Evolutionary conservation across 1,140 invertebrate genomes (phyloP).

Genomic region (Pollicipes pollicipes): DNA sequence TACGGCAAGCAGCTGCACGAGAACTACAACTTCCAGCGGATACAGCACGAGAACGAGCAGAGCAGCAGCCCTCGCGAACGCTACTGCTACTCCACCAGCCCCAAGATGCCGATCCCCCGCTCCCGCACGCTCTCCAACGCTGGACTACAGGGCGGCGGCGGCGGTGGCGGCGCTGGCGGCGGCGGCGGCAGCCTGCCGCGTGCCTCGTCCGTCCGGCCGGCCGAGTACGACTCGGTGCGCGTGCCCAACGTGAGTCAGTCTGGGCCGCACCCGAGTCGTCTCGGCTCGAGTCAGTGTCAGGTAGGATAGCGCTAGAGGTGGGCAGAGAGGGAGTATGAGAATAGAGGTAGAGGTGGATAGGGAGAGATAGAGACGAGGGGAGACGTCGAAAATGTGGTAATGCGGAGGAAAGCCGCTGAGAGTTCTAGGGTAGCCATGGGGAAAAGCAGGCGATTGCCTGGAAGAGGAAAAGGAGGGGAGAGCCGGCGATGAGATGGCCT

Average conservation of each 20-base stretch:
- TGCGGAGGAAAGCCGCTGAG: too few relatives aligned
- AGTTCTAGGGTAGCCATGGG: too few relatives aligned
- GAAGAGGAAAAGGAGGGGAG: too few relatives aligned
- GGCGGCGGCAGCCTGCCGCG: neutral
- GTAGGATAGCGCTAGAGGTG: neutral
- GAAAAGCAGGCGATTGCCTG: too few relatives aligned
- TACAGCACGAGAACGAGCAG: conserved; percentile 33
- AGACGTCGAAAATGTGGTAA: too few relatives aligned
- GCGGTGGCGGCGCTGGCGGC: too few relatives aligned
- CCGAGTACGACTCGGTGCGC: conserved; percentile 34
- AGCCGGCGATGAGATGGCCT: too few relatives aligned
- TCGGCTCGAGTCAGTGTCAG: neutral
- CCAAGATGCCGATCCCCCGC: neutral
- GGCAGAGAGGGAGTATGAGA: too few relatives aligned
- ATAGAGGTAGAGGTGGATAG: too few relatives aligned
- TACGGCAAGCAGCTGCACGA: conserved; percentile 43
- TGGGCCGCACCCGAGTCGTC: too few relatives aligned
- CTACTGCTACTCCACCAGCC: neutral
- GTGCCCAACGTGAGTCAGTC: conserved; percentile 34
- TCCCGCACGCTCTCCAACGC: neutral
- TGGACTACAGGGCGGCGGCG: neutral
- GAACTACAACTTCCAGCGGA: conserved; percentile 42
- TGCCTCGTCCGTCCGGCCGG: conserved; percentile 20
- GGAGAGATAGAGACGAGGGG: too few relatives aligned
- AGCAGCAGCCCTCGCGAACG: conserved; percentile 5